These are phyloP conservation scores for Mus pahari DNA, from an alignment of 2,113 vertebrate species.

Conservation along the genomic window DNA sequence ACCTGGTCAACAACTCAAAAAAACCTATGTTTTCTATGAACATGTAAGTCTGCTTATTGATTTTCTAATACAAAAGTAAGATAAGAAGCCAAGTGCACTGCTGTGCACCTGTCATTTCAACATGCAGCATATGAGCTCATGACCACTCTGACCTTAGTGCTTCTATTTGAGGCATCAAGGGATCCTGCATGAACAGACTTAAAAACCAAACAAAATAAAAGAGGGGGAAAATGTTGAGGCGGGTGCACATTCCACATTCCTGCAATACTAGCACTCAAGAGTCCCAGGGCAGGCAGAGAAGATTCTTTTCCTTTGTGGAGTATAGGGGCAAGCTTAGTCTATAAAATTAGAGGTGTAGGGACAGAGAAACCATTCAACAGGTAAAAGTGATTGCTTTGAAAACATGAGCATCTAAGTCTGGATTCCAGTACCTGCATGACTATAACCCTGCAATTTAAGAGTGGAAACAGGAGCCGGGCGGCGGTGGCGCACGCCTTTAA, in stretches of 20 bases:
- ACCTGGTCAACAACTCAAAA: background rate
- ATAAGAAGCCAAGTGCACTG: background rate
- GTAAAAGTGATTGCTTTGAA: background rate
- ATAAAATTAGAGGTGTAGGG: background rate
- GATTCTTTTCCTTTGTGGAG: background rate
- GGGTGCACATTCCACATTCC: background rate
- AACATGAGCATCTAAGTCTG: background rate
- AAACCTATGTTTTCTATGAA: background rate
- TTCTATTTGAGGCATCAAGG: background rate
- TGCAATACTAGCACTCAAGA: background rate
- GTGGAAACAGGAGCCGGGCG: background rate
- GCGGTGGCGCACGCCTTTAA: too few species aligned
- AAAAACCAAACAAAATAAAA: background rate
- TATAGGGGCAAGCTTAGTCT: background rate
- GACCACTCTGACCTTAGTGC: background rate
- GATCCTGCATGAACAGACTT: background rate
- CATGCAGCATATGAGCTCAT: background rate
- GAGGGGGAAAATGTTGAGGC: background rate
- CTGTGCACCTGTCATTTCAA: background rate
- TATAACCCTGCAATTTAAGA: background rate
- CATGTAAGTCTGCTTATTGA: background rate
- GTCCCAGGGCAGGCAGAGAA: background rate
- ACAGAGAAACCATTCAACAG: background rate
- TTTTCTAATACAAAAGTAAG: constrained; percentile 28
- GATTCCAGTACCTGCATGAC: too few species aligned